Base-by-base conservation (phyloP, 2,888 invertebrate genomes). In the Ectemnius cavifrons region DNA sequence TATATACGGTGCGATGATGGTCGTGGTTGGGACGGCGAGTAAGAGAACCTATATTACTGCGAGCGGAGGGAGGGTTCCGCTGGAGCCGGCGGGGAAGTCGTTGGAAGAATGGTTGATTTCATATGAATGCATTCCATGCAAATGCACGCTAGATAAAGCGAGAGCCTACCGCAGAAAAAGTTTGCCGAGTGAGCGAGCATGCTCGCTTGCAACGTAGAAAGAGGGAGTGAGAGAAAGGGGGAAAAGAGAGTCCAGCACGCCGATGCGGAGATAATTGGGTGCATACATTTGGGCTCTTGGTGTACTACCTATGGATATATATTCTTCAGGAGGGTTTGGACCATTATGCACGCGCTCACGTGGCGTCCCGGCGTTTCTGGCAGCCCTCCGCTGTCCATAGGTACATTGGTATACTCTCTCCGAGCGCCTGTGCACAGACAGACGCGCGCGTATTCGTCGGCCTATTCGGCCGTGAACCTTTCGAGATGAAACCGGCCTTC, bases 61-160 rank as follows among this genome's bases (percentile, higher is more conserved):
- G 16, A 37, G 4, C 58, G 52, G 61, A 57, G 28, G 16, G 52
- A 73, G 77, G 70, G 64, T 61, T 67, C 68, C 68, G 68, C 71
- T 13, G 52, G 37, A 57, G 45, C 23, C 49, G 58, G 58, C 37
- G 66, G 71, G 78, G 73, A 82, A 76, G 80, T 75, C 75, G 74
- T 61, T 75, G 80, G 76, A 80, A 83, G 84, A 83, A 83, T 83
- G 83, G 82, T 83, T 84, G 83, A 84, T 83, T 83, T 84, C 83
- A 82, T 83, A 84, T 84, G 83, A 83, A 83, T 83, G 83, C 83
- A 74, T 83, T 80, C 82, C 77, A 82, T 84, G 83, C 80, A 83
- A 84, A 83, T 83, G 81, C 72, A 71, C 65, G 61, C 49, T 27
- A 67, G 67, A 65, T 67, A 49, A 67, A 71, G 69, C 52, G 37